Conservation (phyloP, 1,140 invertebrate genomes). For the Megalonaias nervosa region DNA sequence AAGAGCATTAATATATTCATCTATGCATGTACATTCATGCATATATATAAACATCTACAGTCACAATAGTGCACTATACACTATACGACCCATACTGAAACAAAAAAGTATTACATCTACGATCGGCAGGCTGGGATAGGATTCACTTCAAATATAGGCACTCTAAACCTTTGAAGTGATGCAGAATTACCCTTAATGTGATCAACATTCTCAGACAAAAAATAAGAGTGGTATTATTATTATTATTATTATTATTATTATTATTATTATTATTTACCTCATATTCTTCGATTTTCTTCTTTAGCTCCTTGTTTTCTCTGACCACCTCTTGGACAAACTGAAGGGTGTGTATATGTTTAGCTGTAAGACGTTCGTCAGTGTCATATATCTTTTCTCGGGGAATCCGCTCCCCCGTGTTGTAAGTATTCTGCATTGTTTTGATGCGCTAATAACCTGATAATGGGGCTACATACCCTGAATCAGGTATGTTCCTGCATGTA, state of each 20-base stretch:
- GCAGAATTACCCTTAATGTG: slow-evolving; percentile 17
- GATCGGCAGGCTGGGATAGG: no score
- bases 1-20: no score
- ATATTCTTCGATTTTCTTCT: slow-evolving; percentile 55
- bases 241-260: background rate
- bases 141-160: background rate
- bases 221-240: no score
- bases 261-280: slow-evolving; percentile 52
- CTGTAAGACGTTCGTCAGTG: slow-evolving; percentile 56
- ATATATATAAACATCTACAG: no score
- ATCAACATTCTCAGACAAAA: slow-evolving; percentile 17
- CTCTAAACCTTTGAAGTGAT: slow-evolving; percentile 2
- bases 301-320: slow-evolving; percentile 64
- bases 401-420: slow-evolving; percentile 47
- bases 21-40: no score
- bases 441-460: no score
- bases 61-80: no score
- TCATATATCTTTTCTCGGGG: slow-evolving; percentile 54
- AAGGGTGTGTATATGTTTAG: slow-evolving; percentile 66
- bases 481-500: no score
- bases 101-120: no score
- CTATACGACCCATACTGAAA: no score
- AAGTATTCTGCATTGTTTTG: slow-evolving; percentile 54
- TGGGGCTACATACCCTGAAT: no score
- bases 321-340: slow-evolving; percentile 66